Evolutionary conservation across 2,797 vertebrate species (phyloP).

Genomic region (Mormyrops boulengeri): DNA sequence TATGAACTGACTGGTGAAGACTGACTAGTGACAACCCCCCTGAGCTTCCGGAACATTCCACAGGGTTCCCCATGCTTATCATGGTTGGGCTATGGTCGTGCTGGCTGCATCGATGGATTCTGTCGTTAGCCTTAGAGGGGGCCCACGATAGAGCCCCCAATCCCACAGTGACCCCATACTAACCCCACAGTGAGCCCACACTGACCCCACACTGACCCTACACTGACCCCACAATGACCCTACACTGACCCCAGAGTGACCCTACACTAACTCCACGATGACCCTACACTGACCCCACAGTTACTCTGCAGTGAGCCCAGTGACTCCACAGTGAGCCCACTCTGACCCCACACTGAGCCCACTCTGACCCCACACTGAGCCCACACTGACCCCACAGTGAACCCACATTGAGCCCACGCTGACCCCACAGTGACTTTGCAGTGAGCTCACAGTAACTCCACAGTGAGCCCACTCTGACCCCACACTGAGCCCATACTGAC

Average conservation of each 20-base stretch:
- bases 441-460: background rate
- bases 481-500: no score
- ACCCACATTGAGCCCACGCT: background rate
- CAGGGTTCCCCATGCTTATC: conserved; percentile 17
- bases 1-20: conserved; percentile 48
- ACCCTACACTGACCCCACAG: conserved; percentile 29
- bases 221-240: conserved; percentile 30
- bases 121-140: background rate
- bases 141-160: conserved; percentile 15
- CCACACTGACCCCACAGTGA: background rate
- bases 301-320: background rate
- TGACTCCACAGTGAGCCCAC: no score
- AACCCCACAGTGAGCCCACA: background rate
- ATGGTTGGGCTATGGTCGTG: conserved; percentile 14
- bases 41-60: conserved; percentile 18
- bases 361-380: no score
- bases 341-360: no score
- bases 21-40: background rate
- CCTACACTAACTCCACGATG: background rate
- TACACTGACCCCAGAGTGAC: conserved; percentile 30
- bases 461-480: no score
- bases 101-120: conserved; percentile 5
- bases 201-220: conserved; percentile 30
- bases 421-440: background rate
- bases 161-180: conserved; percentile 31